phyloP scores from a whole-genome alignment of 2,113 vertebrate species.

The Micronisus gabar region DNA sequence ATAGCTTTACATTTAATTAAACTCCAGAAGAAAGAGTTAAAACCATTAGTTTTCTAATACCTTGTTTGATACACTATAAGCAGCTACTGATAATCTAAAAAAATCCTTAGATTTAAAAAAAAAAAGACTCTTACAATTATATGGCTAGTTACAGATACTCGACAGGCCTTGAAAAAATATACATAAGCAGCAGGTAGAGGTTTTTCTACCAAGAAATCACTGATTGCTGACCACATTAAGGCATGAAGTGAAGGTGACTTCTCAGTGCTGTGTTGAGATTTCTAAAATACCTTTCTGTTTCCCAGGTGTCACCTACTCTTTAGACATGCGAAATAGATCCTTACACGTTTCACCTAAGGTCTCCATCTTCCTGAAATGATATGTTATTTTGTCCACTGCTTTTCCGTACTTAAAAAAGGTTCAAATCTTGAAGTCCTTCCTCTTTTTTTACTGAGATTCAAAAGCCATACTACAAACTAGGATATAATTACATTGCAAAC shows the following conservation, averaged over 20 bases:
- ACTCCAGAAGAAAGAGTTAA: not conserved
- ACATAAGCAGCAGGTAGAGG: not conserved
- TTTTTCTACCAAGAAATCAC: not conserved
- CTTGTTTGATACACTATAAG: not conserved
- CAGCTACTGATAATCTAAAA: not conserved
- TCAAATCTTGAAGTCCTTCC: not conserved
- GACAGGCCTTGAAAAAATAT: not conserved
- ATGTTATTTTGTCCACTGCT: not conserved
- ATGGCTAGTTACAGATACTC: not conserved
- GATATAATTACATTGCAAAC: slow-evolving; percentile 25
- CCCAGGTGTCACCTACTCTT: not conserved
- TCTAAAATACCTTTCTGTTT: not conserved
- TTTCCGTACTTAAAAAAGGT: slow-evolving; percentile 6
- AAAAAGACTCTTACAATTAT: not conserved
- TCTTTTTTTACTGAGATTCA: not conserved
- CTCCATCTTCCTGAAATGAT: not conserved
- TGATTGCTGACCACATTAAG: not conserved
- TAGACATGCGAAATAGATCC: not conserved
- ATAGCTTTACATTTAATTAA: not conserved
- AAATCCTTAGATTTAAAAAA: not conserved
- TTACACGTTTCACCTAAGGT: not conserved
- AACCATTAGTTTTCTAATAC: not conserved
- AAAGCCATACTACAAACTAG: not conserved
- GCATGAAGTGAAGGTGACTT: not conserved
- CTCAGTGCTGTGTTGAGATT: not conserved